Base-by-base conservation (phyloP, 1,140 invertebrate genomes). In the Pygmarrhopalites habei region DNA sequence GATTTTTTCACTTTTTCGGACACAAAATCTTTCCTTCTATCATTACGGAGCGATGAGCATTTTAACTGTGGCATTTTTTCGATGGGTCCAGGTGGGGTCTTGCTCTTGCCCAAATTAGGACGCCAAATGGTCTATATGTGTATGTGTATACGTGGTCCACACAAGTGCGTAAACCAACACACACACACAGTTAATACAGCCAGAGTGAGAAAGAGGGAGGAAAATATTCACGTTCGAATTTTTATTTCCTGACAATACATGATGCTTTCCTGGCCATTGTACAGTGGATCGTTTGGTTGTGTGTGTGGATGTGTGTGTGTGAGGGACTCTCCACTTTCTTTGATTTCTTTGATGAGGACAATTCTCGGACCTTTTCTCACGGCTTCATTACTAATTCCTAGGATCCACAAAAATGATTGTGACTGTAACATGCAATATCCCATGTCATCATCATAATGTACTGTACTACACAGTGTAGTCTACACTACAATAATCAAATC, bases 1-100 rank as follows among this genome's bases (percentile, higher is more conserved):
- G 35, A 60, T 60, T 60, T 60, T 60, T 60, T 60, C 59, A 35
- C 47, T 60, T 60, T 60, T 60, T 47, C 47, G 46, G 59, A 60
- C 59, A 60, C 43, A 60, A 60, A 60, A 60, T 60, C n/a, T 5
- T n/a, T 52, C n/a, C 28, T 60, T 59, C 58, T 59, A 49, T 59
- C 58, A 59, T 59, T 59, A 59, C 58, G 43, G 41, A 58, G 43
- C 43, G 57, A 58, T 58, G 57, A 58, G 57, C 39, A 58, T 39
- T 39, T 39, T 39, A 39, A 46, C 44, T 46, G 44, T 10, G n/a
- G 44, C 44, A 10, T 46, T 10, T 46, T 46, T 15, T 5, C n/a
- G 4, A 46, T 46, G 43, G 43, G 58, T 59, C 58, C 58, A 47
- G 58, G 58, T 47, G 44, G 58, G 58, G 46, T 47, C 44, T 26